Conservation (phyloP, 1,140 invertebrate genomes). For the Argopecten irradians region DNA sequence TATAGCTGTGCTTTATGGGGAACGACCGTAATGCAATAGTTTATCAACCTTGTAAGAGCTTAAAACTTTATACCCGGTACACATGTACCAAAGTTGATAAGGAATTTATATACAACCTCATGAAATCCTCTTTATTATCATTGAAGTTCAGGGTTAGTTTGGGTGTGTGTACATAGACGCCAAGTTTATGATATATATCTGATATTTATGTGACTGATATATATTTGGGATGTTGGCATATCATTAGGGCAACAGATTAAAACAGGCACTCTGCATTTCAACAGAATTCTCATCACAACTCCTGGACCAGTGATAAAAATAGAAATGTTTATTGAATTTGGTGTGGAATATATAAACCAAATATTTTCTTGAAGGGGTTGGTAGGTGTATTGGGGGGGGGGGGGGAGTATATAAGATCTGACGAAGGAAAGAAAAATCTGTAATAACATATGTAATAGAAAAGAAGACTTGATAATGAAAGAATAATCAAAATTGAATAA, state of each 20-base stretch:
- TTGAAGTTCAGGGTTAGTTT: neutral
- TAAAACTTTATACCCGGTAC: neutral
- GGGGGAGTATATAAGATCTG: neutral
- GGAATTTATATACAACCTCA: neutral
- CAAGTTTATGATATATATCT: neutral
- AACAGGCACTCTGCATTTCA: neutral
- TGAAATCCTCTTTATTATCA: neutral
- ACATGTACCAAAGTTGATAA: neutral
- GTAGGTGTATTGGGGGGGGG: neutral
- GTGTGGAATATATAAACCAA: neutral
- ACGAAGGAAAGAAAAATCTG: too few relatives aligned
- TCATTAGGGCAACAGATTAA: neutral
- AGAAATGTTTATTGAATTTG: neutral
- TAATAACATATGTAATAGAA: too few relatives aligned
- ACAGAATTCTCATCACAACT: neutral
- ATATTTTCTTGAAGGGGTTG: neutral
- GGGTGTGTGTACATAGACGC: neutral
- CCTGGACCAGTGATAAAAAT: neutral
- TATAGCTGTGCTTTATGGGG: too few relatives aligned
- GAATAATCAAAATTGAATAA: too few relatives aligned
- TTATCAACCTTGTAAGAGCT: too few relatives aligned
- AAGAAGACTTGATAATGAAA: too few relatives aligned
- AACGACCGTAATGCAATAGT: too few relatives aligned
- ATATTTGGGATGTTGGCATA: neutral
- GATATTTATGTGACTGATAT: neutral